phyloP scores from a whole-genome alignment of 2,888 invertebrate species.

The Cheiracanthium punctorium region DNA sequence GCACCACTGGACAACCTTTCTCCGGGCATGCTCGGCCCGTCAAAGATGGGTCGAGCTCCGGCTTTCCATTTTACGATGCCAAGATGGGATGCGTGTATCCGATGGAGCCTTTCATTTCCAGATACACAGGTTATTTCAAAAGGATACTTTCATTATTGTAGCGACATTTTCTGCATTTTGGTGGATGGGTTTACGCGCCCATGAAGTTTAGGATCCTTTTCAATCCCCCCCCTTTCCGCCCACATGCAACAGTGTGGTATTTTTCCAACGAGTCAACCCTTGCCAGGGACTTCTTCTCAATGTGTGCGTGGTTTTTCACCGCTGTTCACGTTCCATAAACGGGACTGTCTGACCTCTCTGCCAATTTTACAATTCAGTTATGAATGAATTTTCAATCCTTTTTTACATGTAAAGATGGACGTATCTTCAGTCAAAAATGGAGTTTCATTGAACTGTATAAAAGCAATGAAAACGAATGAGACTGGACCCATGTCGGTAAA shows the following conservation, averaged over 20 bases:
- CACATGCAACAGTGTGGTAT: not conserved
- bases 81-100: not conserved
- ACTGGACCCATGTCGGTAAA: too few species aligned
- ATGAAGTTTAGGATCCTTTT: constrained; percentile 22
- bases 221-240: constrained; percentile 2
- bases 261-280: constrained; percentile 24
- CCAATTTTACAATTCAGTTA: too few species aligned
- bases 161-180: not conserved
- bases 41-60: not conserved
- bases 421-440: too few species aligned
- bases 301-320: constrained; percentile 24
- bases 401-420: too few species aligned
- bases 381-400: too few species aligned
- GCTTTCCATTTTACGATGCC: not conserved
- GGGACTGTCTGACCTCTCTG: too few species aligned
- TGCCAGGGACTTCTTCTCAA: constrained; percentile 19
- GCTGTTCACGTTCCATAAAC: too few species aligned
- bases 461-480: too few species aligned
- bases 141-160: not conserved
- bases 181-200: not conserved
- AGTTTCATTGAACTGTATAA: too few species aligned
- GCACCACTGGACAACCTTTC: not conserved
- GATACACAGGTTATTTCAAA: not conserved
- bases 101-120: not conserved
- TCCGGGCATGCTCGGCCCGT: not conserved